Evolutionary conservation across 2,888 invertebrate species (phyloP), one percentile per base, ranked within the genome.

Genomic region (Andrena haemorrhoa): DNA sequence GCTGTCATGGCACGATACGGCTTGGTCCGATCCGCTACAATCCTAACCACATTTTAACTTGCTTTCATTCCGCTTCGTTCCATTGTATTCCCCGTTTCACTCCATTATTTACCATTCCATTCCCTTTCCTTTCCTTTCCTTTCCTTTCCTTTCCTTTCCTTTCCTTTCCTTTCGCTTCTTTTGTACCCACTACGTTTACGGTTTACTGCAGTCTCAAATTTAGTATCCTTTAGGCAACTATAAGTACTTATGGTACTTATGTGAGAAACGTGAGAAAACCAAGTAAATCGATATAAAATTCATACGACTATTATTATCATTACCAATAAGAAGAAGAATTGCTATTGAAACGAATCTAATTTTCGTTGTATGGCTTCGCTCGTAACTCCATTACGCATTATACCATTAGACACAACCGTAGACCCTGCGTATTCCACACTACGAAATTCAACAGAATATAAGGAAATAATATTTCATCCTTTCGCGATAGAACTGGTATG

Each of bases 361-460:
- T 66, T 76, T 68, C 26, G 29, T 64, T 33, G 8, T 68, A 81
- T 10, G 81, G 76, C 82, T 81, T 81, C 81, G 35, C 23, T 12
- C 16, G 71, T 76, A 82, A 81, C 51, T 58, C n/a, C 26, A 49
- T 76, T 81, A 81, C n/a, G 41, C 23, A 31, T 71, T 58, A 49
- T 41, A 65, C 2, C 47, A 51, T 65, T 56, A 60, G 20, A 60
- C 61, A 26, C 8, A n/a, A 47, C 20, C 31, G n/a, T 26, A 16
- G 29, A n/a, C n/a, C 8, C 31, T 51, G 6, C 4, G 56, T 58
- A 60, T 61, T 60, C 16, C 8, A 26, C 56, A 56, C 53, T 8
- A n/a, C 16, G 5, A 8, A 68, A 56, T 63, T 41, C 10, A 10
- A 51, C 8, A 2, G 4, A 4, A 6, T 10, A 29, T 23, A n/a